These are phyloP conservation scores for Montipora sp. DNA, from an alignment of 64 coral and sea anemone species.

Conservation along the genomic window DNA sequence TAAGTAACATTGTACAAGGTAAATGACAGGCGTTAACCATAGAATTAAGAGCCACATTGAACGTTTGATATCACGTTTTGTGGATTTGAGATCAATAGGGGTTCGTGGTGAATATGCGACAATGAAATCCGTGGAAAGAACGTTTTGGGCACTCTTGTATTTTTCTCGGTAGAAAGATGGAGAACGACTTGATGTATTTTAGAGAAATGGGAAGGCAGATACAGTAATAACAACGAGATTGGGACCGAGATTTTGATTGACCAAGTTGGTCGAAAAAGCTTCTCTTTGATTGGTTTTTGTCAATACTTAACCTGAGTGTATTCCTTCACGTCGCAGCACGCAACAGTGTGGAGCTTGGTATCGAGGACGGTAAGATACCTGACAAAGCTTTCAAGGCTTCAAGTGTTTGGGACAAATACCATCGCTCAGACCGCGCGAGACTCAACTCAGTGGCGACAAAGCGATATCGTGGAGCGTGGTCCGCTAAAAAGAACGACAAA, in stretches of 20 bases:
- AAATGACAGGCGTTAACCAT: not conserved
- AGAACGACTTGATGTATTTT: not conserved
- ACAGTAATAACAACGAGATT: no score
- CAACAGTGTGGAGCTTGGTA: conserved; percentile 13
- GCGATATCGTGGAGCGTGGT: conserved; percentile 30
- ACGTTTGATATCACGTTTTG: no score
- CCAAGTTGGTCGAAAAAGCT: no score
- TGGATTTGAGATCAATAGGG: no score
- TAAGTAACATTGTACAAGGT: conserved; percentile 29
- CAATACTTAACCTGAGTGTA: no score
- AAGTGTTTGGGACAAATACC: conserved; percentile 31
- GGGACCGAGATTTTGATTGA: no score
- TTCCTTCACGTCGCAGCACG: not conserved
- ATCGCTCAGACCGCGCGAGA: conserved; percentile 1
- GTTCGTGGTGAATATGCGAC: no score
- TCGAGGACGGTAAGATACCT: conserved; percentile 33
- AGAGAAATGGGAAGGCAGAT: no score
- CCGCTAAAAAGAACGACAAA: conserved; percentile 28
- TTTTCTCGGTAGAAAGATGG: no score
- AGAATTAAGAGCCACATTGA: no score
- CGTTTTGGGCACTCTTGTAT: no score
- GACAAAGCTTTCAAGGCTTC: conserved; percentile 24
- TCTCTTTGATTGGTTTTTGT: not conserved
- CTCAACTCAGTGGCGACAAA: conserved; percentile 22
- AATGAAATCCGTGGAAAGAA: no score